phyloP scores from a whole-genome alignment of 2,113 vertebrate genomes.

The Microcebus tavaratra region DNA sequence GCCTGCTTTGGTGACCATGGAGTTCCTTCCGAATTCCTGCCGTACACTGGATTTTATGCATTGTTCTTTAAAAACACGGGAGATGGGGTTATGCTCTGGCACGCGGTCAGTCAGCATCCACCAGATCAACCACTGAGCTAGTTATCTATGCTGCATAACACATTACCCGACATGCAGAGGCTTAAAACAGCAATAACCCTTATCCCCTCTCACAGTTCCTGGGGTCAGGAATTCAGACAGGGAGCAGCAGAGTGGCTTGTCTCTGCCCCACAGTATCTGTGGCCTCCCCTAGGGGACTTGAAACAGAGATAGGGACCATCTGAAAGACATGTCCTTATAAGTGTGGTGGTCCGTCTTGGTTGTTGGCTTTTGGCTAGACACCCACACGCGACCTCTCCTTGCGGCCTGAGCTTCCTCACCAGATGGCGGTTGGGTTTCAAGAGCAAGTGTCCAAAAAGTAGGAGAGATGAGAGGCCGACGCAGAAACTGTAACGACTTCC shows the following conservation, averaged over 20 bases:
- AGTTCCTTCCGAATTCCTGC: background rate
- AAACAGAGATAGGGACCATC: background rate
- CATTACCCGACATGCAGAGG: background rate
- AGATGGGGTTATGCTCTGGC: fast-evolving
- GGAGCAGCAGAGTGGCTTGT: background rate
- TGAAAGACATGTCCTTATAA: fast-evolving
- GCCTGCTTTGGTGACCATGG: background rate
- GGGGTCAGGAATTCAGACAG: background rate
- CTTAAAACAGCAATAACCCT: background rate
- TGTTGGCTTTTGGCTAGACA: fast-evolving
- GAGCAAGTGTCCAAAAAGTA: background rate
- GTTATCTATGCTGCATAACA: background rate
- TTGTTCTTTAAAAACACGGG: background rate
- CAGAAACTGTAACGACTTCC: background rate
- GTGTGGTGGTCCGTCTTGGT: background rate
- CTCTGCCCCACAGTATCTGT: fast-evolving
- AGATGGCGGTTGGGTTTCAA: background rate
- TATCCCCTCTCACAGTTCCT: background rate
- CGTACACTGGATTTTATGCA: fast-evolving
- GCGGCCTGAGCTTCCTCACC: background rate
- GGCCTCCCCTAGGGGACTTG: background rate
- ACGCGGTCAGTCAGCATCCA: fast-evolving
- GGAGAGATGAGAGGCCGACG: background rate
- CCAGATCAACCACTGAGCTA: background rate
- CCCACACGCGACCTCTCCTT: fast-evolving